These are phyloP conservation scores for Phyllostomus hastatus DNA, from an alignment of 2,113 vertebrate genomes.

Conservation along the genomic window DNA sequence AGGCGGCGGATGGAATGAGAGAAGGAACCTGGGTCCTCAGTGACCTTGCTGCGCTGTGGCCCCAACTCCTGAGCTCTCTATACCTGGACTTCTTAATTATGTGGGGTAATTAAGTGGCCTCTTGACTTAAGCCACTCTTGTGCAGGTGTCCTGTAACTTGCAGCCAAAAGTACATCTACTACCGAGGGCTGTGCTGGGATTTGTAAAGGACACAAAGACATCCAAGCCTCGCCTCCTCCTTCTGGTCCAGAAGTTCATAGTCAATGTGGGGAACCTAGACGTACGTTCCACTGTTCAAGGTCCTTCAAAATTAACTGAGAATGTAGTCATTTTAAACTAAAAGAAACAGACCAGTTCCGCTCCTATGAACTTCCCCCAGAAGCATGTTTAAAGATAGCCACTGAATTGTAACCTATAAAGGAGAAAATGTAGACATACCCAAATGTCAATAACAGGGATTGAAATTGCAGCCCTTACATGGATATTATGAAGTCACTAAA, in stretches of 20 bases:
- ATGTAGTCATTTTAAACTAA: neutral
- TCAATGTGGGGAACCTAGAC: neutral
- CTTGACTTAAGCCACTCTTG: neutral
- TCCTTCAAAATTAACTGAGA: neutral
- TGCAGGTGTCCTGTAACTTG: neutral
- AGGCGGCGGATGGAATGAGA: neutral
- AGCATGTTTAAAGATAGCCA: neutral
- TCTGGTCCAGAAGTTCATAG: neutral
- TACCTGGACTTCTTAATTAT: neutral
- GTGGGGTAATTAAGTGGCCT: neutral
- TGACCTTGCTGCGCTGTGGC: neutral
- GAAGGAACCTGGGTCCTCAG: neutral
- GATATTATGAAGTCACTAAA: neutral
- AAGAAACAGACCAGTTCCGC: neutral
- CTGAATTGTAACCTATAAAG: neutral
- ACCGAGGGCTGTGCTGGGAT: neutral
- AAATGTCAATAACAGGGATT: neutral
- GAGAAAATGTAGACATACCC: neutral
- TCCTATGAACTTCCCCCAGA: neutral
- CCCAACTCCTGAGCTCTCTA: neutral
- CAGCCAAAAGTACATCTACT: neutral
- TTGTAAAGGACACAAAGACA: neutral
- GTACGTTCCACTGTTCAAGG: neutral
- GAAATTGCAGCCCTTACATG: neutral
- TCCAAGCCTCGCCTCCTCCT: neutral